These are phyloP conservation scores for Drosophila anceps DNA, from an alignment of 2,888 invertebrate species.

Conservation along the genomic window DNA sequence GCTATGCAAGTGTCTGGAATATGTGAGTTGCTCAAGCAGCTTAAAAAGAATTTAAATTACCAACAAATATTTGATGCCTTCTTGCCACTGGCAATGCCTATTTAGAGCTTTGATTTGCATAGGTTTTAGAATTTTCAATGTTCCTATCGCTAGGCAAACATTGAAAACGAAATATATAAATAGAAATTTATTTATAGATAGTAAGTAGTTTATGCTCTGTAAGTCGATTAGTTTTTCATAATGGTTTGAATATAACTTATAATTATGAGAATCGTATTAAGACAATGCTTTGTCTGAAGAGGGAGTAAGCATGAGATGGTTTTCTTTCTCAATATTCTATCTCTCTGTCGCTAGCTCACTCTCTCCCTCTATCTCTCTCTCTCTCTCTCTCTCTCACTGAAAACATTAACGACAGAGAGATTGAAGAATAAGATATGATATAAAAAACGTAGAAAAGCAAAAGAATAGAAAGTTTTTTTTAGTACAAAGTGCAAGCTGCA, in stretches of 20 bases:
- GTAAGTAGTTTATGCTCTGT: not conserved
- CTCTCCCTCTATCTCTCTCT: not conserved
- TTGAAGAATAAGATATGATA: no score
- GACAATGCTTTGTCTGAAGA: no score
- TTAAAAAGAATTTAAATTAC: conserved; percentile 60
- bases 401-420: no score
- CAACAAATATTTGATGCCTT: conserved; percentile 48
- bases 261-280: not conserved
- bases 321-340: not conserved
- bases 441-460: no score
- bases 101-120: conserved; percentile 35
- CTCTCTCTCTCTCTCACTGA: not conserved
- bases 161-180: conserved; percentile 8
- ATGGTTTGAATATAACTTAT: not conserved
- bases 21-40: conserved; percentile 35
- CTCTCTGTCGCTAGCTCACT: no score
- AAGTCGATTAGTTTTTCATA: not conserved
- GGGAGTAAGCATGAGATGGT: not conserved
- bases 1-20: conserved; percentile 55
- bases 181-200: not conserved
- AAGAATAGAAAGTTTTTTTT: no score
- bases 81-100: conserved; percentile 11
- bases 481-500: not conserved
- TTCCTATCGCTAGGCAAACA: not conserved
- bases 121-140: conserved; percentile 27